phyloP scores from a whole-genome alignment of 2,113 vertebrate species.

The Myxocyprinus asiaticus region DNA sequence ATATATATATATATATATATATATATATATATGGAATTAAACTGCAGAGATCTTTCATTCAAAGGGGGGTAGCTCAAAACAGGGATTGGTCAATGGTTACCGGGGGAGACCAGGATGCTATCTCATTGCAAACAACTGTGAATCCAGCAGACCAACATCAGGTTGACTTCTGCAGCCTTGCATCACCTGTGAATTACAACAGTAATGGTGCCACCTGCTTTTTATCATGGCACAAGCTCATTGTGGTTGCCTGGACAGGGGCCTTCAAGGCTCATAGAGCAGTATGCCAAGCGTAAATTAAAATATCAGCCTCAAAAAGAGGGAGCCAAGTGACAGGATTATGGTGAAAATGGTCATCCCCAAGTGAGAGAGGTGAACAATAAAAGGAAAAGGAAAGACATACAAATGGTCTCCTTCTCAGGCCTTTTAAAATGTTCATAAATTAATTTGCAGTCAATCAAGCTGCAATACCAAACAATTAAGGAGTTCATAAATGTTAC shows the following conservation, averaged over 20 bases:
- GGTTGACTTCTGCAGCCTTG: conserved; percentile 42
- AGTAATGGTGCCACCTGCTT: conserved; percentile 29
- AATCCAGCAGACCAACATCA: conserved; percentile 20
- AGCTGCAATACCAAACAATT: background rate
- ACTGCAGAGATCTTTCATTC: background rate
- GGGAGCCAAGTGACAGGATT: conserved; percentile 64
- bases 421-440: background rate
- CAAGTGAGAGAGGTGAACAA: conserved; percentile 6
- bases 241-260: conserved; percentile 35
- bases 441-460: background rate
- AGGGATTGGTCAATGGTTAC: conserved; percentile 17
- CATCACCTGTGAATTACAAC: conserved; percentile 53
- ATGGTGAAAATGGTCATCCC: conserved; percentile 59
- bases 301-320: conserved; percentile 66
- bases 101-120: conserved; percentile 31
- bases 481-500: too few species aligned
- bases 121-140: conserved; percentile 52
- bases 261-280: conserved; percentile 54
- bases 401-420: conserved; percentile 9
- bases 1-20: too few species aligned
- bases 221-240: conserved; percentile 43
- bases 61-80: background rate
- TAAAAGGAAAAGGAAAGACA: conserved; percentile 35
- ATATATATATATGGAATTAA: conserved; percentile 22
- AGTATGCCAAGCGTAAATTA: conserved; percentile 59